phyloP scores from a whole-genome alignment of 2,888 invertebrate genomes.

The Limnephilus lunatus region DNA sequence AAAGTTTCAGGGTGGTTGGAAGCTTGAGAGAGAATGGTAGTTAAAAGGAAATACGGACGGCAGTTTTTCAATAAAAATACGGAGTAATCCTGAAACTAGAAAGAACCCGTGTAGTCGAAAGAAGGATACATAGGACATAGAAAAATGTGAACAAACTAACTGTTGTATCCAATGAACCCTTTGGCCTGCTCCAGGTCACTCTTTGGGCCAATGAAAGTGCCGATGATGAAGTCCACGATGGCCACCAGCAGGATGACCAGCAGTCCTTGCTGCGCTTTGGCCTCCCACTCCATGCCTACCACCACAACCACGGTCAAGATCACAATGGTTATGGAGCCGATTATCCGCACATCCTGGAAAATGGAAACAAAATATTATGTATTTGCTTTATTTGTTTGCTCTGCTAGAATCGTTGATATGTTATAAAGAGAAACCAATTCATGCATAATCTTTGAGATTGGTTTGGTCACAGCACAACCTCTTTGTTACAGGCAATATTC shows the following conservation, averaged over 20 bases:
- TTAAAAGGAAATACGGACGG: no score
- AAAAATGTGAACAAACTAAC: slow-evolving; percentile 77
- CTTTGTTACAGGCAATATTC: no score
- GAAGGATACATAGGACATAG: not conserved
- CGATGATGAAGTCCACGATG: slow-evolving; percentile 92
- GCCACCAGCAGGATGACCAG: slow-evolving; percentile 90
- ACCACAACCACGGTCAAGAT: slow-evolving; percentile 91
- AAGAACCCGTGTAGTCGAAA: not conserved
- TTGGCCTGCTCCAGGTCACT: slow-evolving; percentile 82
- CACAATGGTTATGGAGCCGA: slow-evolving; percentile 90
- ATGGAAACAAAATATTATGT: not conserved
- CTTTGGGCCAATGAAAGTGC: slow-evolving; percentile 90
- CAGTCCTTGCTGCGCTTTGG: slow-evolving; percentile 94
- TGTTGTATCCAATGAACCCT: slow-evolving; percentile 93
- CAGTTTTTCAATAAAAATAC: no score
- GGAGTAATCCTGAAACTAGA: not conserved
- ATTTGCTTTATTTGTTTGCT: no score
- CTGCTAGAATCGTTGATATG: no score
- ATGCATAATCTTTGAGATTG: no score
- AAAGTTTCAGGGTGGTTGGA: no score
- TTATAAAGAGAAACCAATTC: no score
- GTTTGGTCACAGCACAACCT: no score
- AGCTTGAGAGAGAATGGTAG: no score
- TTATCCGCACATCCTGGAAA: slow-evolving; percentile 86
- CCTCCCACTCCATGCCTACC: slow-evolving; percentile 98